A percentile compares a stretch with the other conserved stretches of the same genome.
These are phyloP conservation scores for Haliaeetus albicilla DNA, from an alignment of 2,797 vertebrate genomes.

Conservation along the genomic window DNA sequence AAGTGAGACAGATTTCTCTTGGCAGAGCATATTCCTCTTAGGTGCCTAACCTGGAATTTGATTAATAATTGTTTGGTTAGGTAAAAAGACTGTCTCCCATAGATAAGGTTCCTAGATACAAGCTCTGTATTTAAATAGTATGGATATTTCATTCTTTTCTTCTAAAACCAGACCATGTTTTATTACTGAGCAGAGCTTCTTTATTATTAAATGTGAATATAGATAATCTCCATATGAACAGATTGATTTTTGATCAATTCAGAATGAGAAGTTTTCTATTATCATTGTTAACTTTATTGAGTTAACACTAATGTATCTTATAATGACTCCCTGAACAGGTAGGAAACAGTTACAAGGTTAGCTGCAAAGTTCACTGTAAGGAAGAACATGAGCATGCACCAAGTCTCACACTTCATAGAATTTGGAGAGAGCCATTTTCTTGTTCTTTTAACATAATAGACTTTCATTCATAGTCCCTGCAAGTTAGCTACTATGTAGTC, in stretches of 20 bases:
- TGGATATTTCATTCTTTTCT: background rate
- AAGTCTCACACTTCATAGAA: background rate
- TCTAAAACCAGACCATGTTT: background rate
- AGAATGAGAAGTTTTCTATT: background rate
- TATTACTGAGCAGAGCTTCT: background rate
- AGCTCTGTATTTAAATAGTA: background rate
- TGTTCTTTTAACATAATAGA: background rate
- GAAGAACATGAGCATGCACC: background rate
- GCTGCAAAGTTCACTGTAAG: background rate
- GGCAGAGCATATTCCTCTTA: background rate
- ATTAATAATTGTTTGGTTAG: background rate
- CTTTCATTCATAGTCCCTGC: background rate
- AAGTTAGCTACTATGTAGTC: background rate
- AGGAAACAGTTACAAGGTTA: background rate
- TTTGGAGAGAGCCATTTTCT: background rate
- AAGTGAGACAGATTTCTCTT: background rate
- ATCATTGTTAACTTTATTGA: background rate
- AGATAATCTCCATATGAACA: background rate
- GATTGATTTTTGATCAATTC: background rate
- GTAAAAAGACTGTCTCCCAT: background rate
- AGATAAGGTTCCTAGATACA: background rate
- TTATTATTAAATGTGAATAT: background rate
- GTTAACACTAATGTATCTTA: background rate
- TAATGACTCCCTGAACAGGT: background rate
- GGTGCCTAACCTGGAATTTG: rapidly evolving